Percentiles rank a stretch among this genome's conserved stretches.
Evolutionary conservation across 2,797 vertebrate species (phyloP).

Genomic region (Eospalax fontanierii): DNA sequence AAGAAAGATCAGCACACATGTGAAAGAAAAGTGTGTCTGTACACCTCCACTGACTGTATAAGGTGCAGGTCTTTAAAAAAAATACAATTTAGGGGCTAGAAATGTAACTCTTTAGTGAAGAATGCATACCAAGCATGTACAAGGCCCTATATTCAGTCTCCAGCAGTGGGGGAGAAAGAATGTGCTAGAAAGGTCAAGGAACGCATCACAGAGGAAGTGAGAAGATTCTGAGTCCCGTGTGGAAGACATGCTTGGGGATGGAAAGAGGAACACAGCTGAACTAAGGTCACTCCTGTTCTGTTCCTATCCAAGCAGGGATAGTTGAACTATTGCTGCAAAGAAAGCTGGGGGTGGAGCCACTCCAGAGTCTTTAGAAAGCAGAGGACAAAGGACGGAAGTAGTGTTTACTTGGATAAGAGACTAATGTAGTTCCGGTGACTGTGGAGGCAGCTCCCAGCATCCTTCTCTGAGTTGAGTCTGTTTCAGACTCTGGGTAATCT

Average conservation of each 20-base stretch:
- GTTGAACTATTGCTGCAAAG: background rate
- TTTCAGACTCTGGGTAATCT: background rate
- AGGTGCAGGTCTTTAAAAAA: background rate
- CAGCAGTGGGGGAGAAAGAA: background rate
- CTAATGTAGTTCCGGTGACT: background rate
- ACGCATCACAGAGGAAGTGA: background rate
- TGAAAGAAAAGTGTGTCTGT: background rate
- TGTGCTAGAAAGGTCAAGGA: background rate
- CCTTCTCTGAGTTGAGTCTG: background rate
- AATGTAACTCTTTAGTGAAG: background rate
- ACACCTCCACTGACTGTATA: background rate
- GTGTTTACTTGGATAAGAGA: conserved; percentile 20
- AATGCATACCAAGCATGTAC: background rate
- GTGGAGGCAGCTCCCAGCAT: background rate
- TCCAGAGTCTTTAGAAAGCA: background rate
- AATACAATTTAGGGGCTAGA: background rate
- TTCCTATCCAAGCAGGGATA: background rate
- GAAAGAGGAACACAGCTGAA: background rate
- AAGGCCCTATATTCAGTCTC: background rate
- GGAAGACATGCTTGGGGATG: background rate
- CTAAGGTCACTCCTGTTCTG: background rate
- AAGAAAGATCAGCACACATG: background rate
- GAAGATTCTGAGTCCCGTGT: background rate
- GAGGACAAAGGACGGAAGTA: conserved; percentile 26
- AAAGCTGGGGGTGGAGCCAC: background rate